These are phyloP conservation scores for Crotalus viridis DNA, from an alignment of 2,113 vertebrate genomes.

Conservation along the genomic window DNA sequence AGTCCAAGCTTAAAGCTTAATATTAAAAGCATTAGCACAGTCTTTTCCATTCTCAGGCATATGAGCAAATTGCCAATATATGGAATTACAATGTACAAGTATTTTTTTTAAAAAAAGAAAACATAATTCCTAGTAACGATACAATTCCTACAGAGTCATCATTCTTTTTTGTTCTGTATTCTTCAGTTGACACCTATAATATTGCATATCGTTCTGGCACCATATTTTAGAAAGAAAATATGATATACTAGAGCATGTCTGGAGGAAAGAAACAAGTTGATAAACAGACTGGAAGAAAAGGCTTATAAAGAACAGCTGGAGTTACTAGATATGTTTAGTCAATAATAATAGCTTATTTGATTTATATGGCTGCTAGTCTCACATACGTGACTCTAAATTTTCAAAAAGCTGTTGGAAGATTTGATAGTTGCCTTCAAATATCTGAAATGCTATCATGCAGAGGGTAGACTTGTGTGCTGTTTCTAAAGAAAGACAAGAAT, in stretches of 20 bases:
- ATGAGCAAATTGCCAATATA: slow-evolving; percentile 58
- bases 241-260: background rate
- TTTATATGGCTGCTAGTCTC: background rate
- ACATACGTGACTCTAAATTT: background rate
- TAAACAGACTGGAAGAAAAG: background rate
- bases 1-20: slow-evolving; percentile 60
- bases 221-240: background rate
- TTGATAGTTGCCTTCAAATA: background rate
- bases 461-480: background rate
- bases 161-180: background rate
- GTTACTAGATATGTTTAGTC: background rate
- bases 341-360: background rate
- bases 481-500: background rate
- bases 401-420: background rate
- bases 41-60: slow-evolving; percentile 51
- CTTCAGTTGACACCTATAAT: background rate
- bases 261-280: background rate
- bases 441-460: background rate
- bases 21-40: slow-evolving; percentile 59
- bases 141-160: background rate
- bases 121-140: slow-evolving; percentile 12
- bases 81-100: slow-evolving; percentile 51
- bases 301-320: background rate
- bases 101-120: slow-evolving; percentile 24
- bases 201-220: background rate